Evolutionary conservation across 2,113 vertebrate species (phyloP), one percentile per base, ranked within the genome.

Genomic region (Erinaceus europaeus): DNA sequence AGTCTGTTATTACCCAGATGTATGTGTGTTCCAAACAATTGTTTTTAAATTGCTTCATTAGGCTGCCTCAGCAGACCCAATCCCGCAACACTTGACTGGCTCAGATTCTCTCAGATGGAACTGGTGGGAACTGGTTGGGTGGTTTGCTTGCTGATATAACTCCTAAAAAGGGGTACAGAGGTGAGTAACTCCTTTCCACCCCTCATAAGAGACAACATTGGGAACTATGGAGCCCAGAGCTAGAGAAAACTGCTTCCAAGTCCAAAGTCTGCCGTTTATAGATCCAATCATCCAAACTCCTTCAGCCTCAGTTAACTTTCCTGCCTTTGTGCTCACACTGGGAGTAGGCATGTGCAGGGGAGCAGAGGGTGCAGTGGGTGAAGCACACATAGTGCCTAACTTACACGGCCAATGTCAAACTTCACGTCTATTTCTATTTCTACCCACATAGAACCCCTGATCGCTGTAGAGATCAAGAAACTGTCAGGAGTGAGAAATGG

Each of bases 41-140:
- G 94, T 92, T 94, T 96, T 95, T 94, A 95, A 95, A 95, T 96
- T 92, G 94, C 93, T 95, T 95, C 96, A 94, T 95, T 94, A 94
- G 90, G 64, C 83, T 94, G 93, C 86, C 90, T 92, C 9, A 0
- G 82, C 83, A 93, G 92, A 94, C 73, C 82, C 72, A 68, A 85
- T 93, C 53, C 59, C 8, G 57, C 61, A 29, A 67, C 90, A 93
- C 87, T 94, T 73, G 83, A 87, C 75, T 94, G 78, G 42, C 79
- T 93, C 78, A 6, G 75, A 34, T 34, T 94, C 82, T 82, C 67
- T 29, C 32, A 72, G 86, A 59, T 57, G 38, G 40, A 86, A 72
- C 55, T 48, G 42, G 67, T 73, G 61, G 69, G 29, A 87, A 85
- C 67, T 64, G 4, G 40, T 50, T 84, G n/a, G 61, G 48, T n/a